These are phyloP conservation scores for Micromussa lordhowensis DNA, from an alignment of 92 coral and sea anemone genomes.

Conservation along the genomic window DNA sequence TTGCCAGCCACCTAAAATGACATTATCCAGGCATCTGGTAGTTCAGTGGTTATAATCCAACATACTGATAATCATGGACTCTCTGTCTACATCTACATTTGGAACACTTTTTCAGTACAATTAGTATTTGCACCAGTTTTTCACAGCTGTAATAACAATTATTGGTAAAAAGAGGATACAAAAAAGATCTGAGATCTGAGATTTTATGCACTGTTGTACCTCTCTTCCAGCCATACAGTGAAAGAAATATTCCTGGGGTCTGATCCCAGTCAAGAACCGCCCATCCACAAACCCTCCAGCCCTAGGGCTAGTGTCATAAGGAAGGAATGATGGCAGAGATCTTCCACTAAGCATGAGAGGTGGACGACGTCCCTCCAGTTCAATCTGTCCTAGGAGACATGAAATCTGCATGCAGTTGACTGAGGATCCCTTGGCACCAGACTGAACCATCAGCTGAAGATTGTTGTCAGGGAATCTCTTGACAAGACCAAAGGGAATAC, in stretches of 20 bases:
- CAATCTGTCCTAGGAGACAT: conserved; percentile 92
- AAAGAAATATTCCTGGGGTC: conserved; percentile 99
- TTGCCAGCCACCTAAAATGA: too few relatives aligned
- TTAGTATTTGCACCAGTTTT: too few relatives aligned
- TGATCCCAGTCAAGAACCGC: conserved; percentile 93
- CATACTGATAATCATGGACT: too few relatives aligned
- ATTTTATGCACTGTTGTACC: too few relatives aligned
- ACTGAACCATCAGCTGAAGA: conserved; percentile 94
- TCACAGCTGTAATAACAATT: too few relatives aligned
- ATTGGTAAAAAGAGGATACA: too few relatives aligned
- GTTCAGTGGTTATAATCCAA: too few relatives aligned
- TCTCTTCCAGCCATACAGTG: conserved; percentile 99
- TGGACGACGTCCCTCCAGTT: conserved; percentile 97
- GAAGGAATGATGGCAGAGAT: conserved; percentile 93
- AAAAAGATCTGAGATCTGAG: too few relatives aligned
- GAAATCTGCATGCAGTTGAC: conserved; percentile 99
- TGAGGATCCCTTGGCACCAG: conserved; percentile 98
- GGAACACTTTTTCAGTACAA: too few relatives aligned
- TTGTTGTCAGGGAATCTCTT: conserved; percentile 91
- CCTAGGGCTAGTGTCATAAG: conserved; percentile 95
- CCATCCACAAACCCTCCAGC: conserved; percentile 99
- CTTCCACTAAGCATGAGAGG: conserved; percentile 98
- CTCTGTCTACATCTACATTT: too few relatives aligned
- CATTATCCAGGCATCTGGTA: too few relatives aligned
- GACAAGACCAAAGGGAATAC: conserved; percentile 88